Base-by-base conservation (phyloP, 2,888 invertebrate genomes). In the Nipponacmea schrenckii region DNA sequence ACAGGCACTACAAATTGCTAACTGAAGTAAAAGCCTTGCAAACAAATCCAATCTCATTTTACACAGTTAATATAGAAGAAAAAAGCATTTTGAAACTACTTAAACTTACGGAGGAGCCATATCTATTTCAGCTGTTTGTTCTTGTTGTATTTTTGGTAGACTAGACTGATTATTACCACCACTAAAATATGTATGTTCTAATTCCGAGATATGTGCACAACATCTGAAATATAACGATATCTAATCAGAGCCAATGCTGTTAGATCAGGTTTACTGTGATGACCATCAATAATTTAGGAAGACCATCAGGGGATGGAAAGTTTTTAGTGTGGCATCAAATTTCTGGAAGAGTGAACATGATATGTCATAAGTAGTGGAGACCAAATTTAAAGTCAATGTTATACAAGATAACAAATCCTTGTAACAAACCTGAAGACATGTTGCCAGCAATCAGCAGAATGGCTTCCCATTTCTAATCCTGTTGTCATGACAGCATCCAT, bases 371-470 rank as follows among this genome's bases (percentile, higher is more conserved):
- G 5, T 39, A 39, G 39, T 5, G 7, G 7, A 10, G 39, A 5
- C 39, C 3, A 39, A 39, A 10, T 39, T 2, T n/a, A n/a, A n/a
- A n/a, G n/a, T n/a, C n/a, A n/a, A n/a, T n/a, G n/a, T n/a, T n/a
- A n/a, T n/a, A n/a, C n/a, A n/a, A n/a, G n/a, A n/a, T n/a, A n/a
- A n/a, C n/a, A n/a, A n/a, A n/a, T 56, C 20, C 20, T 24, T 56
- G 17, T 1, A 20, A 17, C 62, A 5, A n/a, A 87, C 88, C 94
- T 93, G 87, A 98, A 96, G 74, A 98, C 95, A 86, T 98, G 96
- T 77, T 95, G 94, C 98, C 98, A 98, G 84, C 97, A 97, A 79
- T 96, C 95, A 24, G 95, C 92, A 39, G 96, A 95, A 85, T 96
- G 96, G 56, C 96, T 95, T 5, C 96, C 97, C 10, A 97, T 91